phyloP scores from a whole-genome alignment of 2,113 vertebrate species.

The Antechinus flavipes region DNA sequence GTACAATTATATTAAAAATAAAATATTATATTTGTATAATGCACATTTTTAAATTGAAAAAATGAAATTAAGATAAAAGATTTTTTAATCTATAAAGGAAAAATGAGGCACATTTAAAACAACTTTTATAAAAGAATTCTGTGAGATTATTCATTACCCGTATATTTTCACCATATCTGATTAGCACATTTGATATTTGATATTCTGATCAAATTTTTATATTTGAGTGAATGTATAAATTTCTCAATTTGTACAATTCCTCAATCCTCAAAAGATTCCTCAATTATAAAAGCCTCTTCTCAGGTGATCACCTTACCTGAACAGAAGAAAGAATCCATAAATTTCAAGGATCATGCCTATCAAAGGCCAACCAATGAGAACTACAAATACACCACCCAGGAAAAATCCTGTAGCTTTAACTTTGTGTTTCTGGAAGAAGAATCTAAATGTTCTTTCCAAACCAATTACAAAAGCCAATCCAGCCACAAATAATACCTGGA shows the following conservation, averaged over 20 bases:
- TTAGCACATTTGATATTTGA: neutral
- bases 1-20: neutral
- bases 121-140: constrained; percentile 8
- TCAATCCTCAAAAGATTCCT: neutral
- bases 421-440: constrained; percentile 99
- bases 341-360: constrained; percentile 96
- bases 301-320: constrained; percentile 88
- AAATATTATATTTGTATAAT: neutral
- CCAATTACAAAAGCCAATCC: constrained; percentile 98
- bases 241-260: too few species aligned
- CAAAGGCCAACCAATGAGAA: constrained; percentile 97
- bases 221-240: constrained; percentile 6
- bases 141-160: constrained; percentile 9
- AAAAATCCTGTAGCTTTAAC: constrained; percentile 97
- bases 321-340: constrained; percentile 98
- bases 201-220: constrained; percentile 21
- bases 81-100: constrained; percentile 28
- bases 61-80: constrained; percentile 1
- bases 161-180: neutral
- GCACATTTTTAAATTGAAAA: neutral
- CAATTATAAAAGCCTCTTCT: constrained; percentile 6
- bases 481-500: constrained; percentile 96
- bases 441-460: constrained; percentile 97
- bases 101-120: neutral
- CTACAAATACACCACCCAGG: constrained; percentile 95